Conservation (phyloP, 2,888 invertebrate genomes). For the Phortica magna region DNA sequence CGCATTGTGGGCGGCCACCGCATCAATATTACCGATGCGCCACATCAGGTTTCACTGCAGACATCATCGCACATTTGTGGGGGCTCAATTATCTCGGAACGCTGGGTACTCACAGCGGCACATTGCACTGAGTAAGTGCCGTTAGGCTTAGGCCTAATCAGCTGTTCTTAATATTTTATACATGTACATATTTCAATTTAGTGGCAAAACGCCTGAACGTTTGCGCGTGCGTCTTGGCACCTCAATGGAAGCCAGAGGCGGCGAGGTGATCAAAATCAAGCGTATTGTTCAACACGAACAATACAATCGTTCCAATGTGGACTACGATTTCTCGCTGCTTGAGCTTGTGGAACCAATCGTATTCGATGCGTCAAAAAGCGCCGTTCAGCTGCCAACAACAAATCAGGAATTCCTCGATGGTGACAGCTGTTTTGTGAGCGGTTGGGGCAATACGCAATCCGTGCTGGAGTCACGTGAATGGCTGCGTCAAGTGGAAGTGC, state of each 20-base stretch:
- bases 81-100: conserved; percentile 74
- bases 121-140: conserved; percentile 75
- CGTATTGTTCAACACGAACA: conserved; percentile 79
- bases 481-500: conserved; percentile 80
- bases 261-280: conserved; percentile 79
- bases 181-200: conserved; percentile 44
- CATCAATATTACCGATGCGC: conserved; percentile 76
- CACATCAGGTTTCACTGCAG: conserved; percentile 76
- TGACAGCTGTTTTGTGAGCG: conserved; percentile 72
- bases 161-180: too few species aligned
- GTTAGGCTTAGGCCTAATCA: too few species aligned
- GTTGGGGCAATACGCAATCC: conserved; percentile 77
- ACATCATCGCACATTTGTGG: conserved; percentile 75
- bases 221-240: conserved; percentile 80
- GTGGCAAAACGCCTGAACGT: conserved; percentile 63
- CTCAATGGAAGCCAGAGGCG: conserved; percentile 78
- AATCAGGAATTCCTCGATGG: conserved; percentile 72
- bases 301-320: conserved; percentile 80
- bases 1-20: conserved; percentile 76
- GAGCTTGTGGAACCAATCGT: conserved; percentile 79
- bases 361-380: conserved; percentile 78
- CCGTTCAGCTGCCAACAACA: conserved; percentile 77
- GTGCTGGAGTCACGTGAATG: conserved; percentile 66
- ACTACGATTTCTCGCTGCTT: conserved; percentile 81
- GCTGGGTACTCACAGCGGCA: conserved; percentile 77